Evolutionary conservation across 2,888 invertebrate genomes (phyloP).

Genomic region (Diarsia brunnea): DNA sequence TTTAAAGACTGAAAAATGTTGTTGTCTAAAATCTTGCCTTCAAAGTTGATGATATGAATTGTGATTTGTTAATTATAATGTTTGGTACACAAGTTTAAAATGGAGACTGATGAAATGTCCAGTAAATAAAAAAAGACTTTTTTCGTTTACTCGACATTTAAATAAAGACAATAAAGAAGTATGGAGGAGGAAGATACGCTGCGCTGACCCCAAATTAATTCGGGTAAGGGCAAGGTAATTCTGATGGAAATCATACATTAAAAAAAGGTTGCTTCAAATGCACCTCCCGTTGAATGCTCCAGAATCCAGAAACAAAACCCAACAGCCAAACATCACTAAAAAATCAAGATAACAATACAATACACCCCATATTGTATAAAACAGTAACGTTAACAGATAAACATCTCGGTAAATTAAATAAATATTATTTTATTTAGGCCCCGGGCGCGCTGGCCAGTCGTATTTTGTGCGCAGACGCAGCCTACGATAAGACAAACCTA

Average conservation of each 20-base stretch:
- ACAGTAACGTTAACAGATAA: constrained; percentile 62
- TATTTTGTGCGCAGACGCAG: constrained; percentile 71
- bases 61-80: too few relatives aligned
- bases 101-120: background rate
- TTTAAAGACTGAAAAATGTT: constrained; percentile 9
- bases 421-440: constrained; percentile 71
- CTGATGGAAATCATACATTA: background rate
- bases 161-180: too few relatives aligned
- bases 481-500: constrained; percentile 71
- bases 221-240: background rate
- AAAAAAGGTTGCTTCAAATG: background rate
- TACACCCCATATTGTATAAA: constrained; percentile 45
- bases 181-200: too few relatives aligned
- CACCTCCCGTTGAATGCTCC: background rate
- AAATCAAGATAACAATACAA: constrained; percentile 33
- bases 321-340: background rate
- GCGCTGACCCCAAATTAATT: too few relatives aligned
- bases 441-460: constrained; percentile 64
- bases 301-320: background rate
- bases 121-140: too few relatives aligned
- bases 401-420: constrained; percentile 68
- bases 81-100: background rate
- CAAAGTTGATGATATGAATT: too few relatives aligned
- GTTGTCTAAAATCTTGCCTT: background rate
- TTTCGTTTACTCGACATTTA: too few relatives aligned